phyloP scores from a whole-genome alignment of 2,797 vertebrate species.

The Danio jaintianensis region DNA sequence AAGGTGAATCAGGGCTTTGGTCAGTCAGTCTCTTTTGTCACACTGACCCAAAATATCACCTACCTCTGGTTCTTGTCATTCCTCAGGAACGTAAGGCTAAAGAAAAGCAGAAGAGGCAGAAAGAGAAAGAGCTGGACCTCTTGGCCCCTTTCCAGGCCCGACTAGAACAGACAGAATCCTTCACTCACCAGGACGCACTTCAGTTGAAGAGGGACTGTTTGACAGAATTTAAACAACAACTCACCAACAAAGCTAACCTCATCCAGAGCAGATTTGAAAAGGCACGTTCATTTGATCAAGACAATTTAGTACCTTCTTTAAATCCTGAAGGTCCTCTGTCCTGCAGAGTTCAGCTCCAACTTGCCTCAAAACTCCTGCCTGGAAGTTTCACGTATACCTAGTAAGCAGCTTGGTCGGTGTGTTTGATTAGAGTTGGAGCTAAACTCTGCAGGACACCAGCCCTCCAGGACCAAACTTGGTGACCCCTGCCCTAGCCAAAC shows the following conservation, averaged over 20 bases:
- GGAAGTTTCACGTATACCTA: too few relatives aligned
- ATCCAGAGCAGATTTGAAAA: slow-evolving; percentile 82
- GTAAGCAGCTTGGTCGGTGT: too few relatives aligned
- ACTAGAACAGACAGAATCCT: slow-evolving; percentile 65
- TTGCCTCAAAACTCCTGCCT: too few relatives aligned
- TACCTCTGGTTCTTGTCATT: background rate
- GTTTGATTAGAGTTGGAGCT: too few relatives aligned
- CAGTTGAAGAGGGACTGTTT: slow-evolving; percentile 77
- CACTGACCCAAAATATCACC: background rate
- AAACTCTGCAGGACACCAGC: too few relatives aligned
- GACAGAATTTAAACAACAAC: slow-evolving; percentile 75
- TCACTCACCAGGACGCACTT: slow-evolving; percentile 70
- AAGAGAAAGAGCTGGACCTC: slow-evolving; percentile 76
- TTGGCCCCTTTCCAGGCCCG: slow-evolving; percentile 77
- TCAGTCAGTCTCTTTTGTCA: too few relatives aligned
- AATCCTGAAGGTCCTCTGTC: too few relatives aligned
- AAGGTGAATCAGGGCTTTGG: slow-evolving; percentile 67
- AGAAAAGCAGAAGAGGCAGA: slow-evolving; percentile 68
- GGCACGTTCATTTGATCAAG: slow-evolving; percentile 63
- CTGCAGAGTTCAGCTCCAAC: too few relatives aligned
- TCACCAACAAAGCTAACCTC: slow-evolving; percentile 77
- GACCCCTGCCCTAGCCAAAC: too few relatives aligned
- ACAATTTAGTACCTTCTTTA: background rate
- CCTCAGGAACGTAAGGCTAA: slow-evolving; percentile 68
- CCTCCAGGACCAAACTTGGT: too few relatives aligned